Conservation (phyloP, 2,113 vertebrate genomes). For the Burhinus oedicnemus region DNA sequence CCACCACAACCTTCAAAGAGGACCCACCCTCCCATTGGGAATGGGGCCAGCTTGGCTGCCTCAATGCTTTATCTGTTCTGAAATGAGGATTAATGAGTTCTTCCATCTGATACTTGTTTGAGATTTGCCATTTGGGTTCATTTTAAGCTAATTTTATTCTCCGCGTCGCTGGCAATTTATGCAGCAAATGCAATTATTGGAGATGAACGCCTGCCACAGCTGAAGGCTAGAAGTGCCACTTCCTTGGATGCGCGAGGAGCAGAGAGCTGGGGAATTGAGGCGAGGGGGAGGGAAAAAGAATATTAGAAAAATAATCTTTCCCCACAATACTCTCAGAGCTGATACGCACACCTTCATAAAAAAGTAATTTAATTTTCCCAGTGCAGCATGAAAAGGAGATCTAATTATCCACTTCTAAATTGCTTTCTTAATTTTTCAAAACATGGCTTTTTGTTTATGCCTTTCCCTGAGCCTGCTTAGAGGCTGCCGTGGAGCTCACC, state of each 20-base stretch:
- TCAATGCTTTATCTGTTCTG: not conserved
- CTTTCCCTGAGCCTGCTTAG: constrained; percentile 32
- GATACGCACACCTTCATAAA: constrained; percentile 73
- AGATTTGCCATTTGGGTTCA: constrained; percentile 66
- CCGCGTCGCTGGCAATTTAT: constrained; percentile 69
- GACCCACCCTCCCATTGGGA: not conserved
- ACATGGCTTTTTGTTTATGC: constrained; percentile 66
- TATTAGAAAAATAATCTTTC: constrained; percentile 77
- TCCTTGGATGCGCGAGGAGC: constrained; percentile 55
- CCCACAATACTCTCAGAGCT: constrained; percentile 56
- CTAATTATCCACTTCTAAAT: constrained; percentile 78
- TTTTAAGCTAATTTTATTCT: constrained; percentile 79
- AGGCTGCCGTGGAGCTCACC: not conserved
- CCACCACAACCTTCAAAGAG: not conserved
- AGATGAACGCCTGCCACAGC: constrained; percentile 74
- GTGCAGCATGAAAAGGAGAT: constrained; percentile 71
- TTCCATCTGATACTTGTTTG: constrained; percentile 58
- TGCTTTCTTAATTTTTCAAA: constrained; percentile 77
- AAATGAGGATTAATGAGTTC: constrained; percentile 56
- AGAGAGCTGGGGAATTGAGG: constrained; percentile 15
- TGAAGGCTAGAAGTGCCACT: constrained; percentile 75
- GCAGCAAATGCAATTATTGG: constrained; percentile 74
- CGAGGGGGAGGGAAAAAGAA: not conserved
- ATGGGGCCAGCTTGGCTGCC: not conserved
- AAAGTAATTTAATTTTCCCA: constrained; percentile 81